phyloP scores from a whole-genome alignment of 2,888 invertebrate species.

The Calephelis perditalis region DNA sequence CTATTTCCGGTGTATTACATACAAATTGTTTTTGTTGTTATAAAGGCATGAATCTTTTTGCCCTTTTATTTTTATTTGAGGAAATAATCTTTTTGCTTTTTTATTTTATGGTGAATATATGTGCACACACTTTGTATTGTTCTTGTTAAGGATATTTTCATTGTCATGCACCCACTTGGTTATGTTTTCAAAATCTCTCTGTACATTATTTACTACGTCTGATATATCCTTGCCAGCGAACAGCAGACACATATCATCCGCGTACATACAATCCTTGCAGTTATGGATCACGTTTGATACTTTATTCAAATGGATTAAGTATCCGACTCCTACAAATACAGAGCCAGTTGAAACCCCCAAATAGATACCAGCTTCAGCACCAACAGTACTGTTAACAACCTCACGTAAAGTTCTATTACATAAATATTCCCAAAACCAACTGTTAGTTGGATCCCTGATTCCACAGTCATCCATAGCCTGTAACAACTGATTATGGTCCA shows the following conservation, averaged over 20 bases:
- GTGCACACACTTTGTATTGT: neutral
- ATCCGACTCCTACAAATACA: neutral
- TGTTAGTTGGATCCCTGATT: constrained; percentile 24
- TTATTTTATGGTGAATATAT: neutral
- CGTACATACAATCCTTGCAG: neutral
- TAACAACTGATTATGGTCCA: constrained; percentile 16
- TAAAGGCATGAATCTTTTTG: neutral
- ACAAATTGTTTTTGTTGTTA: neutral
- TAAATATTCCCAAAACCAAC: constrained; percentile 21
- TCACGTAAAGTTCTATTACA: constrained; percentile 17
- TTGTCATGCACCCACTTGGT: too few relatives aligned
- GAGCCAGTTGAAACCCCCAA: neutral
- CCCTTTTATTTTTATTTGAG: too few relatives aligned
- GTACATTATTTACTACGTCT: neutral
- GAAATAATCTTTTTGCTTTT: too few relatives aligned
- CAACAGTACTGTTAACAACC: too few relatives aligned
- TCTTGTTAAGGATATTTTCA: neutral
- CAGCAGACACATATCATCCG: neutral
- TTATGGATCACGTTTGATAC: neutral
- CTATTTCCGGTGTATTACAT: too few relatives aligned
- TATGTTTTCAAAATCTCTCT: too few relatives aligned
- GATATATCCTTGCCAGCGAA: neutral
- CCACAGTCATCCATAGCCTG: constrained; percentile 29
- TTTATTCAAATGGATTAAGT: too few relatives aligned
- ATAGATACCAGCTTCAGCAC: too few relatives aligned